Evolutionary conservation across 2,888 invertebrate genomes (phyloP).

Genomic region (Entomobrya multifasciata): DNA sequence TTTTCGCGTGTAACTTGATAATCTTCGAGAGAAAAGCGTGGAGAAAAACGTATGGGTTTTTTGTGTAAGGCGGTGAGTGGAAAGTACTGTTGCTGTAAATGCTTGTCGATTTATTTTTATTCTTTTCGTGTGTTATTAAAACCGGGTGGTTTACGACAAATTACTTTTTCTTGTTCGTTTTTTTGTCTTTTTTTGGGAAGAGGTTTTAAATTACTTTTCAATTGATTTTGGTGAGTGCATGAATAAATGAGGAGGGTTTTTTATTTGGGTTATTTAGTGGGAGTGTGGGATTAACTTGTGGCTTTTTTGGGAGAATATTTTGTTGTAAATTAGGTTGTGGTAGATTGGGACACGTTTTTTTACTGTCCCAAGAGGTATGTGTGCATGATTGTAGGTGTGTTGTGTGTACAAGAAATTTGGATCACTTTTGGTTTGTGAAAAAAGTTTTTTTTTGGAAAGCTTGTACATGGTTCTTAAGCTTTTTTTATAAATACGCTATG

Average conservation of each 20-base stretch:
- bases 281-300: too few relatives aligned
- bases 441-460: too few relatives aligned
- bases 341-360: too few relatives aligned
- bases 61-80: not conserved
- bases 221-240: not conserved
- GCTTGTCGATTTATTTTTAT: not conserved
- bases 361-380: too few relatives aligned
- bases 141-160: not conserved
- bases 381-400: too few relatives aligned
- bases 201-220: too few relatives aligned
- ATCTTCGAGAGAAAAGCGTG: not conserved
- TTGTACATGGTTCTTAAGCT: too few relatives aligned
- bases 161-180: not conserved
- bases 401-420: too few relatives aligned
- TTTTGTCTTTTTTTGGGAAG: not conserved
- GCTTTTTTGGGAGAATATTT: too few relatives aligned
- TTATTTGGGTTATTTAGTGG: not conserved
- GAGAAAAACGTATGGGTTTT: not conserved
- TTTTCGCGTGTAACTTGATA: constrained; percentile 20
- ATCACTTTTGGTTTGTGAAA: too few relatives aligned
- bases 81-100: not conserved
- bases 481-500: too few relatives aligned
- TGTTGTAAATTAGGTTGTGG: too few relatives aligned
- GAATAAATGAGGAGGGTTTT: not conserved
- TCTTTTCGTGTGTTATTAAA: not conserved